A percentile compares a stretch with the other conserved stretches of the same genome.
Conservation (phyloP, 2,888 invertebrate genomes). For the Autographa pulchrina region DNA sequence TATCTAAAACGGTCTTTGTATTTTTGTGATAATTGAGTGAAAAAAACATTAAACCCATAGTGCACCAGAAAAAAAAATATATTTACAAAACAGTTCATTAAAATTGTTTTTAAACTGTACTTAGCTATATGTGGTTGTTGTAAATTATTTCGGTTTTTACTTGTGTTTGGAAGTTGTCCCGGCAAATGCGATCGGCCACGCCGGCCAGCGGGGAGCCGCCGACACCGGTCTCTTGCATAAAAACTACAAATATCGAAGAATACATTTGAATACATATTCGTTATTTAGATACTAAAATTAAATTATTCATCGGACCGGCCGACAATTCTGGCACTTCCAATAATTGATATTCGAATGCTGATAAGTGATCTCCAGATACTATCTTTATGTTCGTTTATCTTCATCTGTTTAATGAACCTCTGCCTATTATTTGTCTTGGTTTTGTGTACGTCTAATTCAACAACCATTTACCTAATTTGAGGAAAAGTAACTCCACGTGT, state of each 20-base stretch:
- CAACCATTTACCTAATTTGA: neutral
- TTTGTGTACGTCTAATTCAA: neutral
- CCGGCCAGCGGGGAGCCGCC: slow-evolving; percentile 74
- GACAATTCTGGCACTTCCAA: slow-evolving; percentile 45
- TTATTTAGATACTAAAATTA: slow-evolving; percentile 65
- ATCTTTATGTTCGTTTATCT: slow-evolving; percentile 38
- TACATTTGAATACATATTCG: slow-evolving; percentile 71
- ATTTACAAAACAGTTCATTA: slow-evolving; percentile 1
- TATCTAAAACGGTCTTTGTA: neutral
- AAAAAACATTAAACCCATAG: neutral
- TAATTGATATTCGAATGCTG: slow-evolving; percentile 41
- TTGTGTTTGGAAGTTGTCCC: slow-evolving; percentile 77
- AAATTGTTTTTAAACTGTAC: slow-evolving; percentile 62
- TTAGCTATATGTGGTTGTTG: slow-evolving; percentile 71
- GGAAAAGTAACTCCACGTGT: no score
- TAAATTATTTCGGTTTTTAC: slow-evolving; percentile 83
- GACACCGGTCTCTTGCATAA: slow-evolving; percentile 75
- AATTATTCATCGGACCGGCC: slow-evolving; percentile 52
- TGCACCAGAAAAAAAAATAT: neutral
- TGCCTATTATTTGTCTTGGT: neutral
- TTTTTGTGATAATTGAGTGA: neutral
- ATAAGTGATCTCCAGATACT: slow-evolving; percentile 39
- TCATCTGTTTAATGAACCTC: neutral
- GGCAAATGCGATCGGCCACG: slow-evolving; percentile 68
- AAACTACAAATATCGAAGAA: slow-evolving; percentile 78